These are phyloP conservation scores for Poicephalus gulielmi DNA, from an alignment of 2,113 vertebrate genomes.

Conservation along the genomic window DNA sequence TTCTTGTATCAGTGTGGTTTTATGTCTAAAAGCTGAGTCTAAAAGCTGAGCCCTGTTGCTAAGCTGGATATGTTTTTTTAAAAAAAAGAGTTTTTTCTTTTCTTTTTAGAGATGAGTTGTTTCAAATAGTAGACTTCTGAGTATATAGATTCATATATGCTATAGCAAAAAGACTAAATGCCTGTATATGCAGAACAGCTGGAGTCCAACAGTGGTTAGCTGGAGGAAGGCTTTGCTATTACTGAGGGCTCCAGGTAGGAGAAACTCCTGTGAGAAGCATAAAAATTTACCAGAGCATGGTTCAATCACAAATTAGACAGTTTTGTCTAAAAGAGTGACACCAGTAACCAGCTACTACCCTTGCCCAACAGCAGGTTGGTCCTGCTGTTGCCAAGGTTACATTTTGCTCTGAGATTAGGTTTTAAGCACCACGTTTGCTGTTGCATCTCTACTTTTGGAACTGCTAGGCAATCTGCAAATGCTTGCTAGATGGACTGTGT, in stretches of 20 bases:
- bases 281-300: background rate
- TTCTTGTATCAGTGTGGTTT: conserved; percentile 13
- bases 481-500: background rate
- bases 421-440: background rate
- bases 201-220: background rate
- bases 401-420: background rate
- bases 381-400: background rate
- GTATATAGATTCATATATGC: background rate
- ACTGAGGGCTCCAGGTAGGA: background rate
- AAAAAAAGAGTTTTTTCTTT: background rate
- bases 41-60: background rate
- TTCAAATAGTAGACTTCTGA: background rate
- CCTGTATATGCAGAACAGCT: background rate
- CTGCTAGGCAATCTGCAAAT: background rate
- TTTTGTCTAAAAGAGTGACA: background rate
- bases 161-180: background rate
- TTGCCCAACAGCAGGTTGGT: background rate
- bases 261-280: background rate
- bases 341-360: background rate
- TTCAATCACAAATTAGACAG: background rate
- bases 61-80: background rate
- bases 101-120: background rate
- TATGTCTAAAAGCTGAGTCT: background rate
- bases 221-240: background rate
- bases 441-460: background rate